Base-by-base conservation (phyloP, 2,888 invertebrate species). In the Gymnoscelis rufifasciata region DNA sequence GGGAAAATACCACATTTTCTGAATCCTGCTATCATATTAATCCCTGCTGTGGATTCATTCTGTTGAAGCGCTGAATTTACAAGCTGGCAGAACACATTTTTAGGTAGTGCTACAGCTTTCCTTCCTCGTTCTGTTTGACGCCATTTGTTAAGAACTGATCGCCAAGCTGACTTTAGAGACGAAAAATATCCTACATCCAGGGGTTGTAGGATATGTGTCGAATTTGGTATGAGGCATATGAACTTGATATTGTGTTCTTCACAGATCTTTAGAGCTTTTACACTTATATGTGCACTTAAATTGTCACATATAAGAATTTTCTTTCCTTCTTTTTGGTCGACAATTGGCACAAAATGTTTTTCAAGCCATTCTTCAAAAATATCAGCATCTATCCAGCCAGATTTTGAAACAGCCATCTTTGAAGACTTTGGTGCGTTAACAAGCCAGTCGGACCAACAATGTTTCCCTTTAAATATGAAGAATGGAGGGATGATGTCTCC, bases 301-400 rank as follows among this genome's bases (percentile, higher is more conserved):
- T 52, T 55, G 43, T 55, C 52, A 38, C 55, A 44, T 38, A 55
- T 46, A 29, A 48, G 31, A 37, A 52, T 39, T 40, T 47, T 56
- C 33, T 43, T 51, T 33, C 46, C 55, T 38, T 46, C 39, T 29
- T 51, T 43, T 46, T 49, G 31, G 23, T 47, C 31, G n/a, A 49
- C 39, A 37, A 47, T 43, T 36, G 55, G 50, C 14, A 52, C 30
- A 38, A 52, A 43, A 39, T 46, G 43, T 27, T 37, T 42, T 42
- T 48, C 47, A 14, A 55, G 35, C 55, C 56, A 56, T 36, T 56
- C 56, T 27, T 51, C 51, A 28, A 56, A 56, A 38, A 36, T 49
- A 30, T 37, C 37, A 12, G 51, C 35, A 49, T 56, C 49, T 37
- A 56, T 51, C 51, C 43, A 47, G 29, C 51, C 51, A 26, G 36